Evolutionary conservation across 2,797 vertebrate genomes (phyloP).

Genomic region (Lepus oiostolus): DNA sequence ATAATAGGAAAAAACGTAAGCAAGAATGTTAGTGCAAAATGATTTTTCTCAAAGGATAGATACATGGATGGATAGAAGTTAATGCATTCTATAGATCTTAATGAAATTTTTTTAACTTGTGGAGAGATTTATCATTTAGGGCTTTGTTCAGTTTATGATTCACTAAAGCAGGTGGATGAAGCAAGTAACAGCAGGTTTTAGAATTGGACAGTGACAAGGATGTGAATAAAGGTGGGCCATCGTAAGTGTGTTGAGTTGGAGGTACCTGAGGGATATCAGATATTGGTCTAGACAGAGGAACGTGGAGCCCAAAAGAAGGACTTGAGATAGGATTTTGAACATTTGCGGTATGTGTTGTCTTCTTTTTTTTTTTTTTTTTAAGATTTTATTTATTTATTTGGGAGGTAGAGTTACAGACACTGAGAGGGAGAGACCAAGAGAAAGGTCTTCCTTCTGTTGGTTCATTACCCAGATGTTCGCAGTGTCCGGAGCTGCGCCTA

Average conservation of each 20-base stretch:
- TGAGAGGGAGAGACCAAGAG: too few relatives aligned
- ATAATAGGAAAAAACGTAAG: slow-evolving; percentile 19
- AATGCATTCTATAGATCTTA: slow-evolving; percentile 2
- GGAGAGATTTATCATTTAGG: slow-evolving; percentile 13
- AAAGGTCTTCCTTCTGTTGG: too few relatives aligned
- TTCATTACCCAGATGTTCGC: too few relatives aligned
- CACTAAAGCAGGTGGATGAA: slow-evolving; percentile 44
- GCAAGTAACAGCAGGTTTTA: slow-evolving; percentile 31
- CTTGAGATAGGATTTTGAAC: slow-evolving; percentile 44
- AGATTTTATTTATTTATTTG: too few relatives aligned
- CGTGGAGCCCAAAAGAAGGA: slow-evolving; percentile 28
- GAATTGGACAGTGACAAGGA: slow-evolving; percentile 24
- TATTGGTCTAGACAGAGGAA: background rate
- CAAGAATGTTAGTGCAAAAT: slow-evolving; percentile 28
- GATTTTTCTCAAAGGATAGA: background rate
- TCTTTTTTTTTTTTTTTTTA: background rate
- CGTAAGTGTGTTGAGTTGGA: slow-evolving; percentile 12
- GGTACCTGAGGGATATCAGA: background rate
- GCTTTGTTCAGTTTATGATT: slow-evolving; percentile 18
- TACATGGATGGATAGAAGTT: background rate
- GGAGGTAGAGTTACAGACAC: too few relatives aligned
- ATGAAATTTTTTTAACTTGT: slow-evolving; percentile 22
- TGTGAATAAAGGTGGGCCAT: slow-evolving; percentile 21
- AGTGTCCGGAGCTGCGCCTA: too few relatives aligned
- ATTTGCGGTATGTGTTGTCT: background rate